phyloP scores from a whole-genome alignment of 2,113 vertebrate genomes.

The Emberiza fucata region DNA sequence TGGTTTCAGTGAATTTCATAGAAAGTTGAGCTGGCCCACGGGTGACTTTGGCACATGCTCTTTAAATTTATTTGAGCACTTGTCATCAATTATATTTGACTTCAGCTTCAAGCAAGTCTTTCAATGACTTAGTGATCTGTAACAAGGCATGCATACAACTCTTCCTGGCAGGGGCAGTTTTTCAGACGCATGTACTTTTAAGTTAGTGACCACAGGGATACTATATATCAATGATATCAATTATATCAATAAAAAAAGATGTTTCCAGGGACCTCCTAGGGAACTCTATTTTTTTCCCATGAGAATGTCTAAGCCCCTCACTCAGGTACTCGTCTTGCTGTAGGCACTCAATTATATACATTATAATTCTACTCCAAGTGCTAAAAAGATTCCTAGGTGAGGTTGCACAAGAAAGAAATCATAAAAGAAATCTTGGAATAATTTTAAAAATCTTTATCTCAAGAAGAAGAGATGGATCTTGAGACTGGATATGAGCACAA shows the following conservation, averaged over 20 bases:
- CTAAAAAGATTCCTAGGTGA: background rate
- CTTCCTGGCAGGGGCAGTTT: background rate
- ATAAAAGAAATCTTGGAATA: background rate
- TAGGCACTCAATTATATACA: background rate
- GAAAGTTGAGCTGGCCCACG: background rate
- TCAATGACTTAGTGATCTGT: background rate
- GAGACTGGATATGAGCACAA: background rate
- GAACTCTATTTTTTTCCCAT: background rate
- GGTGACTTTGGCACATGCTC: background rate
- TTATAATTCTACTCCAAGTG: background rate
- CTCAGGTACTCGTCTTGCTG: background rate
- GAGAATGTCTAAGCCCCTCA: background rate
- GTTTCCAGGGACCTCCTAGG: background rate
- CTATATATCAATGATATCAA: background rate
- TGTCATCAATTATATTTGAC: background rate
- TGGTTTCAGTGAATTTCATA: background rate
- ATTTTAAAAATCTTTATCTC: background rate
- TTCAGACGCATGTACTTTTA: background rate
- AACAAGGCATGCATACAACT: background rate
- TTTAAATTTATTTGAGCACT: background rate
- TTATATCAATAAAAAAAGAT: background rate
- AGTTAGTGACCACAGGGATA: background rate
- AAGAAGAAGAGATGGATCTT: background rate
- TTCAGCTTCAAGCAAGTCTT: background rate
- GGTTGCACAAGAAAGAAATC: background rate